Evolutionary conservation across 2,888 invertebrate species (phyloP), one percentile per base, ranked within the genome.

Genomic region (Abscondita cerata): DNA sequence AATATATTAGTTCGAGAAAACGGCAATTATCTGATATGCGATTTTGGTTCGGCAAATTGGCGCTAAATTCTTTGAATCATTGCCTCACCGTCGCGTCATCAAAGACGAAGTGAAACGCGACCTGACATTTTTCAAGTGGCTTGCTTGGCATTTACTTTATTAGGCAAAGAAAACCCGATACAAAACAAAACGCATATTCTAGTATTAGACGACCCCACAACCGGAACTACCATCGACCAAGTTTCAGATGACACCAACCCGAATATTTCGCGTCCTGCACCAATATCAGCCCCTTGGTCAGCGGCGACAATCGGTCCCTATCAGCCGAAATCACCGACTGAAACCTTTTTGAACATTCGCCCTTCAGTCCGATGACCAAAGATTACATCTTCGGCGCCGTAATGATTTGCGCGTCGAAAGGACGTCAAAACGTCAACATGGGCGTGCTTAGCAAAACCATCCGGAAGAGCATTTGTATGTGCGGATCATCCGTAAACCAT

Each of bases 1-100:
- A 95, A 95, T 82, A 91, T 95, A 74, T 83, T 95, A 71, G 85
- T 92, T 71, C 88, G 89, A 71, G 92, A 93, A 74, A 85, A 84
- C 70, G 92, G 92, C 40, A 87, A 89, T 78, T 94, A 90, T 80
- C 91, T 96, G 47, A 83, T 96, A 41, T 96, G 96, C 83, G 96
- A 96, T 84, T 96, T 96, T 84, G 96, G 96, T 41, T 95, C 95
- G 69, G 93, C 95, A 12, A 96, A 95, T n/a, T 91, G 90, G 81
- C 88, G 67, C 81, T 91, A 63, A 89, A 89, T 82, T 87, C 90
- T 1, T 81, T 82, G 59, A 83, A 84, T 64, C 88, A 89, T 72
- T 89, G 90, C 50, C 88, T 87, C 8, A 81, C 87, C 15, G 77
- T 81, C 15, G 89, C n/a, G n/a, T n/a, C n/a, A n/a, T 93, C n/a